Conservation (phyloP, 2,113 vertebrate genomes). For the Cichladusa arquata region DNA sequence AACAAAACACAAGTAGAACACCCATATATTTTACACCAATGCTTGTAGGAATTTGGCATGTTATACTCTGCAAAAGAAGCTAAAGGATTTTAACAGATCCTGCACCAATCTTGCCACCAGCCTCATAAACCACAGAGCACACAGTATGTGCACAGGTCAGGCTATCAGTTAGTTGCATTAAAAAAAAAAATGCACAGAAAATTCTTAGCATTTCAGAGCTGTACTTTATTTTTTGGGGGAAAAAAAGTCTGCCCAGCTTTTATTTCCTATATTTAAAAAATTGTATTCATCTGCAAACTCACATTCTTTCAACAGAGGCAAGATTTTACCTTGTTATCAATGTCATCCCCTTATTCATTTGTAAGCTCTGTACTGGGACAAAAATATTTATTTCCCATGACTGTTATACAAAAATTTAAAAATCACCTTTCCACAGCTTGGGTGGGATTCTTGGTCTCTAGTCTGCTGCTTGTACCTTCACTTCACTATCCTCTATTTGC, state of each 20-base stretch:
- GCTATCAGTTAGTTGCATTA: not conserved
- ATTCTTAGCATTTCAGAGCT: not conserved
- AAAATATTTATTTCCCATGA: not conserved
- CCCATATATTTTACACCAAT: not conserved
- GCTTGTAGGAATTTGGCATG: not conserved
- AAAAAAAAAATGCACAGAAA: not conserved
- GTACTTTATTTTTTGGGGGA: accelerated
- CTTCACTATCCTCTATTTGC: not conserved
- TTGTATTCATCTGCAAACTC: not conserved
- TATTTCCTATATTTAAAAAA: not conserved
- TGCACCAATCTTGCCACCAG: not conserved
- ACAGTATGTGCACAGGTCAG: not conserved
- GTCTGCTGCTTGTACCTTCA: not conserved
- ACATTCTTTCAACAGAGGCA: not conserved
- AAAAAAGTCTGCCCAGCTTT: not conserved
- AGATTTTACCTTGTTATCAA: not conserved
- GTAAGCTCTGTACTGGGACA: not conserved
- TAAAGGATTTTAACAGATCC: slow-evolving; percentile 11
- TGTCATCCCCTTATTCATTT: not conserved
- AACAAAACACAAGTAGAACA: not conserved
- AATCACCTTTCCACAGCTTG: not conserved
- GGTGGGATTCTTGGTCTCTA: not conserved
- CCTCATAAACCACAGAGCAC: not conserved
- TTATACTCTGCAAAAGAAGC: not conserved
- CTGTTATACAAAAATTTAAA: not conserved